Percentiles rank a stretch among this genome's conserved stretches.
phyloP scores from a whole-genome alignment of 2,797 vertebrate genomes.

The Chloroceryle amazona region DNA sequence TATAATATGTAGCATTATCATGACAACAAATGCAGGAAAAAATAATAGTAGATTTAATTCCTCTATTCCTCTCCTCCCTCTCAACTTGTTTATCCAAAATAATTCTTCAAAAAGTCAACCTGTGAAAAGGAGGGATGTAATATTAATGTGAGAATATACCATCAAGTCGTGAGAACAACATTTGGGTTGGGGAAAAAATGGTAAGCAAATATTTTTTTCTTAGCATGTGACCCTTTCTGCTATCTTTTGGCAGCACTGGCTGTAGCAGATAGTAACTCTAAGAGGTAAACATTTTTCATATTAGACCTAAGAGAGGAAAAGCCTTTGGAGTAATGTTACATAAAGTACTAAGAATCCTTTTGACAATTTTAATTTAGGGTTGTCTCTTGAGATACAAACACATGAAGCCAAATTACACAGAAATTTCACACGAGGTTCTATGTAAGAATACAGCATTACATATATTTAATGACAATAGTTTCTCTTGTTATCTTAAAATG shows the following conservation, averaged over 20 bases:
- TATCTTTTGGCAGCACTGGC: not conserved
- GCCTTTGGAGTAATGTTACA: not conserved
- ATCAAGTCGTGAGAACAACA: not conserved
- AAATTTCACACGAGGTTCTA: accelerated
- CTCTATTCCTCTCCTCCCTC: not conserved
- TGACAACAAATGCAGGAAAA: not conserved
- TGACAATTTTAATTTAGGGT: not conserved
- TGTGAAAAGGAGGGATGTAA: not conserved
- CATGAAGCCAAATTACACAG: not conserved
- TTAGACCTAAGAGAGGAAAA: not conserved
- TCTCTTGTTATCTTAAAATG: not conserved
- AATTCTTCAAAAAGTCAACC: not conserved
- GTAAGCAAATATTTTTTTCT: not conserved
- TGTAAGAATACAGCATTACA: not conserved
- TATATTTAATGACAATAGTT: not conserved
- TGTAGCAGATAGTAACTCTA: not conserved
- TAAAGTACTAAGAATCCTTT: not conserved
- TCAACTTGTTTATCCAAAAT: not conserved
- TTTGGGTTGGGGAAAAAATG: not conserved
- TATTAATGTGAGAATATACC: not conserved
- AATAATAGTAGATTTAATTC: not conserved
- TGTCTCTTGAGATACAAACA: not conserved
- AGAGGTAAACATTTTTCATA: not conserved
- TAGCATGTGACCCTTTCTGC: not conserved
- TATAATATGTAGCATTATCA: not conserved